Evolutionary conservation across 2,888 invertebrate species (phyloP).

Genomic region (Drosophila macrospina): DNA sequence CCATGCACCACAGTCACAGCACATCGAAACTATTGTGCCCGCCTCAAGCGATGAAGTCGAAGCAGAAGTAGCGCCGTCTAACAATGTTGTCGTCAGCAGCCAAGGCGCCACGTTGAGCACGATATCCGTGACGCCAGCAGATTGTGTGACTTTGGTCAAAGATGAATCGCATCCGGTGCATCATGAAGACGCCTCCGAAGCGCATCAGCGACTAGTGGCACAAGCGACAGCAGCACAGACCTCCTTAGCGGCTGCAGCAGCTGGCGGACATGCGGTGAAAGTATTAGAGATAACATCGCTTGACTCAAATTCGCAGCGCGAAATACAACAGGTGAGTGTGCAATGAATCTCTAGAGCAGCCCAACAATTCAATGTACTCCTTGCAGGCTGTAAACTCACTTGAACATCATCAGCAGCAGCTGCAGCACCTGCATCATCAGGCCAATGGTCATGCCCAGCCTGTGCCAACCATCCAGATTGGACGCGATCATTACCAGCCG

Average conservation of each 20-base stretch:
- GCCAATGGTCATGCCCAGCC: conserved; percentile 73
- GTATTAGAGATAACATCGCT: conserved; percentile 83
- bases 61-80: conserved; percentile 42
- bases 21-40: conserved; percentile 65
- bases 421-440: conserved; percentile 82
- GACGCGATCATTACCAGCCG: conserved; percentile 84
- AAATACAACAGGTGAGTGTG: conserved; percentile 81
- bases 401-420: conserved; percentile 83
- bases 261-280: conserved; percentile 80
- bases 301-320: conserved; percentile 84
- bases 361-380: neutral
- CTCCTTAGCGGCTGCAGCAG: conserved; percentile 60
- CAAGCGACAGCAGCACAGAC: conserved; percentile 67
- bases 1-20: conserved; percentile 65
- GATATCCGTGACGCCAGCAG: conserved; percentile 72
- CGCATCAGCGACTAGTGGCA: conserved; percentile 73
- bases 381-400: conserved; percentile 83
- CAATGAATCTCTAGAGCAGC: too few relatives aligned
- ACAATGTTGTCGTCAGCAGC: conserved; percentile 66
- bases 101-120: conserved; percentile 69
- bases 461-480: conserved; percentile 84
- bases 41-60: conserved; percentile 62
- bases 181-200: conserved; percentile 61
- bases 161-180: conserved; percentile 71
- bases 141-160: conserved; percentile 81